Conservation (phyloP, 2,113 vertebrate genomes). For the Odontophorus gujanensis region DNA sequence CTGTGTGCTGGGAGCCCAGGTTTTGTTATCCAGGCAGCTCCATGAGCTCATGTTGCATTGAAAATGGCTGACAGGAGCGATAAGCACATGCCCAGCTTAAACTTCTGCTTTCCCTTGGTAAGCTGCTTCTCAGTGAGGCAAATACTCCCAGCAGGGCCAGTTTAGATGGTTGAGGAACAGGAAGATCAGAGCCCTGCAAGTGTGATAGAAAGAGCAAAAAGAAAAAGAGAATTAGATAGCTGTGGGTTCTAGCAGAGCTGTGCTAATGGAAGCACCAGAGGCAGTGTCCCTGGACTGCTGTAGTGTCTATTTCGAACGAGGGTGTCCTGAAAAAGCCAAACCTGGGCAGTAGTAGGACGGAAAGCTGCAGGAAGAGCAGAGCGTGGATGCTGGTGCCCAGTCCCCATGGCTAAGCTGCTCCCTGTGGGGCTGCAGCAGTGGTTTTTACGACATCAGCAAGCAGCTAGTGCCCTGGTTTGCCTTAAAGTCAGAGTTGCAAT, state of each 20-base stretch:
- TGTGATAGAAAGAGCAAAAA: neutral
- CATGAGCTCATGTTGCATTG: rapidly evolving
- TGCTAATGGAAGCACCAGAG: neutral
- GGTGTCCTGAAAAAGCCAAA: neutral
- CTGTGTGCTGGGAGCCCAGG: neutral
- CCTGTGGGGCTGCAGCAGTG: neutral
- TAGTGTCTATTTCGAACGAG: neutral
- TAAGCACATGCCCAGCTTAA: neutral
- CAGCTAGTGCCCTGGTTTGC: neutral
- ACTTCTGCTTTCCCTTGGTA: neutral
- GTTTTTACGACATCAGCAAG: neutral
- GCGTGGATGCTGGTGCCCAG: neutral
- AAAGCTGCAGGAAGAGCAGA: neutral
- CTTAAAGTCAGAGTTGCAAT: neutral
- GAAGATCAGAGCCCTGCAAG: neutral
- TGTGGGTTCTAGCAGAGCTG: neutral
- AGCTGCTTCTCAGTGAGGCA: neutral
- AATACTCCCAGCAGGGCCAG: neutral
- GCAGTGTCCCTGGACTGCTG: neutral
- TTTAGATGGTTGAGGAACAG: neutral
- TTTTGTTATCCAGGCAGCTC: neutral
- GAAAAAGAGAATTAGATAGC: neutral
- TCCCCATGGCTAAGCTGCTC: neutral
- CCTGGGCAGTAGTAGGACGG: neutral
- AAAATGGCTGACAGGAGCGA: neutral